Conservation (phyloP, 2,797 vertebrate genomes). For the Gallinago stenura region DNA sequence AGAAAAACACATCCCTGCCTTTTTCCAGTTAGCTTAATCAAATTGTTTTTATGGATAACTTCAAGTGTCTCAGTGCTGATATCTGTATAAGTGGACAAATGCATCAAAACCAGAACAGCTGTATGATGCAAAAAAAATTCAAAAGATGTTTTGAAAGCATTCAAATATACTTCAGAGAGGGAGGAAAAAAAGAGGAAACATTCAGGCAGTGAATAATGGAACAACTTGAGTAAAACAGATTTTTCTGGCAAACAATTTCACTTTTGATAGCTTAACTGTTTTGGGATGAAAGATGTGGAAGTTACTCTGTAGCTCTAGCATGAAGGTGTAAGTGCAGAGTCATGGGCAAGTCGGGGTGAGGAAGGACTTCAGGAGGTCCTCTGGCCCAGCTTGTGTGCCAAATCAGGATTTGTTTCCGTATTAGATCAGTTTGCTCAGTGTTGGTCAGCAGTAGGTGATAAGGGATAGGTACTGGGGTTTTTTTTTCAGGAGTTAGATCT, state of each 20-base stretch:
- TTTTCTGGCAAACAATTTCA: not conserved
- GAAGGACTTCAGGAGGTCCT: not conserved
- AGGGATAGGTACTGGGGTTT: not conserved
- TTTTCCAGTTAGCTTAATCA: not conserved
- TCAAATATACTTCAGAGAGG: not conserved
- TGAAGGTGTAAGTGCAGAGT: not conserved
- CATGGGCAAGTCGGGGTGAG: not conserved
- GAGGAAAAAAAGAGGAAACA: not conserved
- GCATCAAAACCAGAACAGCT: not conserved
- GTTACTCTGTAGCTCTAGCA: not conserved
- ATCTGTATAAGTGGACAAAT: not conserved
- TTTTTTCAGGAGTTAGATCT: not conserved
- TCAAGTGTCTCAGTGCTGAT: not conserved
- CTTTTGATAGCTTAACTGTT: not conserved
- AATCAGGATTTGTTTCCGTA: not conserved
- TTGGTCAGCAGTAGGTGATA: not conserved
- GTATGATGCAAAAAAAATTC: not conserved
- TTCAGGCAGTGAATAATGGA: not conserved
- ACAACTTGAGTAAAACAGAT: not conserved
- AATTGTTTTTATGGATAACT: not conserved
- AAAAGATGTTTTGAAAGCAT: not conserved
- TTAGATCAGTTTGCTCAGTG: not conserved
- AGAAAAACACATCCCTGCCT: not conserved
- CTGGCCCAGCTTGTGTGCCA: rapidly evolving
- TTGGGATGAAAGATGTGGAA: not conserved